Evolutionary conservation across 2,888 invertebrate species (phyloP).

Genomic region (Drosophila lacicola): DNA sequence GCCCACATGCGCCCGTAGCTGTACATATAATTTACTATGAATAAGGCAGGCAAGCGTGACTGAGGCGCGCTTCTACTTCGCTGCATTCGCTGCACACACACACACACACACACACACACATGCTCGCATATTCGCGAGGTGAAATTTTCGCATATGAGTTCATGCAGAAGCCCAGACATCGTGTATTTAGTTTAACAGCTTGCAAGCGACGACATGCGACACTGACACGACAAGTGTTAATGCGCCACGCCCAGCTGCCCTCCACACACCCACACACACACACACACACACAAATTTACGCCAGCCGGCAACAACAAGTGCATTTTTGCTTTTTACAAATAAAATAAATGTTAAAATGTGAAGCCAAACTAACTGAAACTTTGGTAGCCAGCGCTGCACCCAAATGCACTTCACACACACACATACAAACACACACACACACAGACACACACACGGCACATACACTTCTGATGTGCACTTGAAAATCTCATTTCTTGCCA

Average conservation of each 20-base stretch:
- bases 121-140: conserved; percentile 12
- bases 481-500: conserved; percentile 66
- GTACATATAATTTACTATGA: conserved; percentile 39
- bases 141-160: conserved; percentile 64
- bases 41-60: conserved; percentile 55
- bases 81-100: conserved; percentile 41
- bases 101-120: neutral
- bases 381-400: conserved; percentile 44
- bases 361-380: conserved; percentile 76
- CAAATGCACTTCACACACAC: conserved; percentile 33
- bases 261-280: conserved; percentile 4
- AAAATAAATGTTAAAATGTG: conserved; percentile 75
- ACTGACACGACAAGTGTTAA: conserved; percentile 80
- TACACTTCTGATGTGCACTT: conserved; percentile 51
- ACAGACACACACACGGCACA: conserved; percentile 6
- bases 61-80: conserved; percentile 48
- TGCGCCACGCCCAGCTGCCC: conserved; percentile 61
- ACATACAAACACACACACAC: conserved; percentile 16
- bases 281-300: conserved; percentile 16
- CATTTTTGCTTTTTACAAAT: conserved; percentile 61
- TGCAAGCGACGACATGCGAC: conserved; percentile 74
- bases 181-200: conserved; percentile 79
- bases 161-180: conserved; percentile 72
- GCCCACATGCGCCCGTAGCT: conserved; percentile 23
- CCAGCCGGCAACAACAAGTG: conserved; percentile 44